Evolutionary conservation across 2,113 vertebrate genomes (phyloP).

Genomic region (pig (Sus scrofa)): DNA sequence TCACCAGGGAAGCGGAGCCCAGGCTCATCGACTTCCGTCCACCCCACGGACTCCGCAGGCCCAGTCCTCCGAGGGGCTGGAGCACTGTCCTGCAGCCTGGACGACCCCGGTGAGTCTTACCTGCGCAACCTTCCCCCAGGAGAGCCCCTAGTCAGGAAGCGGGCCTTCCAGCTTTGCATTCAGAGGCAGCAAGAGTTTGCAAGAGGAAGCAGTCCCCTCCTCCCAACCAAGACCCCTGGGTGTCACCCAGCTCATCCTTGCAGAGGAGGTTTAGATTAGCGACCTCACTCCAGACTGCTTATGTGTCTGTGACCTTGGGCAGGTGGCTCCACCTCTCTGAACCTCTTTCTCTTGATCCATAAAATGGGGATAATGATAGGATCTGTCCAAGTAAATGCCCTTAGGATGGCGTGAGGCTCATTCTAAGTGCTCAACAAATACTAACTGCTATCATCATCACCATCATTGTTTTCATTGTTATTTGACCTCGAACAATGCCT

Average conservation of each 20-base stretch:
- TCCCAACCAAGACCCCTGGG: background rate
- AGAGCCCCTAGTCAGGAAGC: background rate
- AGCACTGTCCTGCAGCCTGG: background rate
- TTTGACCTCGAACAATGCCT: background rate
- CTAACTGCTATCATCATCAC: background rate
- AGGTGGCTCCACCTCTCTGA: background rate
- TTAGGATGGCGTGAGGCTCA: background rate
- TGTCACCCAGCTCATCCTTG: background rate
- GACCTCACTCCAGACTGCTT: background rate
- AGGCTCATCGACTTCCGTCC: conserved; percentile 61
- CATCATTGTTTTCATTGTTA: background rate
- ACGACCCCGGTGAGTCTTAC: conserved; percentile 60
- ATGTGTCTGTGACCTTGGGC: background rate
- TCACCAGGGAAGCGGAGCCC: conserved; percentile 60
- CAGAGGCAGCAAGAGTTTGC: background rate
- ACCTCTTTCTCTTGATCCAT: conserved; percentile 29
- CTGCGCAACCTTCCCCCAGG: background rate
- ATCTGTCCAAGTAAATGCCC: conserved; percentile 2
- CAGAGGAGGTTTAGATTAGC: background rate
- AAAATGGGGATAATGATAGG: background rate
- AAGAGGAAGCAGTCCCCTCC: background rate
- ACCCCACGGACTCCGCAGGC: background rate
- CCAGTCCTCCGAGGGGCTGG: background rate
- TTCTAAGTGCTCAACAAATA: background rate
- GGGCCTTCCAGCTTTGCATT: background rate